Conservation (phyloP, 2,113 vertebrate species). For the Electrona antarctica region DNA sequence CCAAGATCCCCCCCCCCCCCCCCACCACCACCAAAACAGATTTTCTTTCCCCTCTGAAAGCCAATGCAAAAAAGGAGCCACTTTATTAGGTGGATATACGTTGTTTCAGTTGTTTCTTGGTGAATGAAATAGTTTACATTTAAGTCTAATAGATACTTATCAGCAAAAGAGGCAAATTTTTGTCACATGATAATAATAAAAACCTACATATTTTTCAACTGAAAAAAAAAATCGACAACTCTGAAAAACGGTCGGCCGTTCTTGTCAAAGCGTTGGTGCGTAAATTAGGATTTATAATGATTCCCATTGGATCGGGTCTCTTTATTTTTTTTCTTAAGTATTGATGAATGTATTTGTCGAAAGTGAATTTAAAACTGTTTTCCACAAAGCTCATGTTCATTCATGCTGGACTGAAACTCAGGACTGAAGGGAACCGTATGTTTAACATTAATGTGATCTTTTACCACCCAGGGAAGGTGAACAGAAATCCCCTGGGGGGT, state of each 20-base stretch:
- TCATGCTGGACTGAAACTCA: slow-evolving; percentile 26
- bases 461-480: neutral
- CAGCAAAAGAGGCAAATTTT: no score
- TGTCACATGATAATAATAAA: no score
- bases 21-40: no score
- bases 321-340: neutral
- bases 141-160: no score
- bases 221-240: neutral
- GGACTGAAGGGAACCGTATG: slow-evolving; percentile 17
- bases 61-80: no score
- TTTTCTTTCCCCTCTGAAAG: no score
- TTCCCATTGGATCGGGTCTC: no score
- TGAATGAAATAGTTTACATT: no score
- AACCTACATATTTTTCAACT: no score
- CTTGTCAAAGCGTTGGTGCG: neutral
- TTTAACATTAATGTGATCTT: neutral
- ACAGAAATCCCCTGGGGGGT: neutral
- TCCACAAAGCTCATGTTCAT: neutral
- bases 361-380: neutral
- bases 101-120: no score
- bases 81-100: no score
- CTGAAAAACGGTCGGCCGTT: neutral
- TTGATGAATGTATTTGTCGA: slow-evolving; percentile 20
- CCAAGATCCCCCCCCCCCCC: no score
- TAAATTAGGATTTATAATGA: neutral